Base-by-base conservation (phyloP, 2,113 vertebrate species). In the Galeopterus variegatus region DNA sequence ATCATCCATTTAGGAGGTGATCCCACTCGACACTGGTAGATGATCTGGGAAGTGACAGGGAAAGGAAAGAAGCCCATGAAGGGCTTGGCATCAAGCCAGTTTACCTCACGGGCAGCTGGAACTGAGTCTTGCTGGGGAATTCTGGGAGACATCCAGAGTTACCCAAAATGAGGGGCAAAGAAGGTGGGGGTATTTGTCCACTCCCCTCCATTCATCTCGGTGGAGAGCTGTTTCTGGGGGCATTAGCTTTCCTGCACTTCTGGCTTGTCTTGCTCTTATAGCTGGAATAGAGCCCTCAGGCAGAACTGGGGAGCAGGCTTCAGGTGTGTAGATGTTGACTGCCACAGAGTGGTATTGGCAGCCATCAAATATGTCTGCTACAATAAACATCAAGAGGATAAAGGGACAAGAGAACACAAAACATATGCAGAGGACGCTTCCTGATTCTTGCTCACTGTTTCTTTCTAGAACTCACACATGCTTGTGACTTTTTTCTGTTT, bases 291-390 rank as follows among this genome's bases (percentile, higher is more conserved):
- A 62, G 8, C 21, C 24, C 54, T 50, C 9, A 54, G 48, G 41
- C 18, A 67, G 67, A 76, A 31, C 21, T 24, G 24, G 52, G 4
- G 5, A 75, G 26, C 28, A 54, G 73, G 1, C 10, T 82, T 28
- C 13, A 54, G 9, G 19, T 69, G 19, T 65, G 50, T 6, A 26
- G 33, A 45, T 13, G 23, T 26, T 26, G 56, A 28, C 65, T 8
- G 33, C n/a, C 15, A 21, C 14, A 0, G 0, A 31, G 6, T 3
- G 36, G 65, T 12, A 18, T 4, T 31, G 12, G 48, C 5, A 31
- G 52, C 6, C 3, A 5, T 6, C 50, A 31, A 11, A 9, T 9
- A 8, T 45, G 19, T 36, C 70, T 26, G 28, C 41, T 26, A 19
- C 12, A 13, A 33, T 11, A 50, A 73, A 67, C 17, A 76, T 2